Evolutionary conservation across 2,888 invertebrate species (phyloP).

Genomic region (Apodemia zela): DNA sequence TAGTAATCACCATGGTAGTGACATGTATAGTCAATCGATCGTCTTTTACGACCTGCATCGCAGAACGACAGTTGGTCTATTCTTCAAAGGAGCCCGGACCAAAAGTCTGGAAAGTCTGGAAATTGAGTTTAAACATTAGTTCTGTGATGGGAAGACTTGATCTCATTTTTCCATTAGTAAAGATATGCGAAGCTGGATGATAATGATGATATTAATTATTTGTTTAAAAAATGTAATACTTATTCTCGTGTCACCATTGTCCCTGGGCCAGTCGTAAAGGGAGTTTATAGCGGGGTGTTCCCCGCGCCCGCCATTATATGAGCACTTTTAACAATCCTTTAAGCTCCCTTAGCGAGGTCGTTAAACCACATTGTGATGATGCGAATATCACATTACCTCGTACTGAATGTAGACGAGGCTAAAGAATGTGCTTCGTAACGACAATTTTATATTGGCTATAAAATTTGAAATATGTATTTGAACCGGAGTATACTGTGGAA

Average conservation of each 20-base stretch:
- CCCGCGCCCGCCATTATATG: not conserved
- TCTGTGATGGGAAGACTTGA: too few relatives aligned
- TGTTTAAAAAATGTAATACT: not conserved
- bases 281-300: not conserved
- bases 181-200: not conserved
- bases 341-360: not conserved
- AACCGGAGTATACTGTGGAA: not conserved
- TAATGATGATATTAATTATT: not conserved
- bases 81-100: too few relatives aligned
- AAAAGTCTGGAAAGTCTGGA: too few relatives aligned
- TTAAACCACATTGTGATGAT: conserved; percentile 11
- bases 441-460: conserved; percentile 1
- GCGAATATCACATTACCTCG: conserved; percentile 4
- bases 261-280: conserved; percentile 1
- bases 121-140: too few relatives aligned
- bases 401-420: not conserved
- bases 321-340: conserved; percentile 7
- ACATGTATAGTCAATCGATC: too few relatives aligned
- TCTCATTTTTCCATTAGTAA: too few relatives aligned
- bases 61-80: too few relatives aligned
- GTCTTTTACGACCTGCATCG: too few relatives aligned
- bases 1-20: too few relatives aligned
- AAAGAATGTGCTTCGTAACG: not conserved
- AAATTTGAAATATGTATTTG: not conserved
- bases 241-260: not conserved